These are phyloP conservation scores for Aphaenogaster ashmeadi DNA, from an alignment of 1,140 invertebrate species.

Conservation along the genomic window DNA sequence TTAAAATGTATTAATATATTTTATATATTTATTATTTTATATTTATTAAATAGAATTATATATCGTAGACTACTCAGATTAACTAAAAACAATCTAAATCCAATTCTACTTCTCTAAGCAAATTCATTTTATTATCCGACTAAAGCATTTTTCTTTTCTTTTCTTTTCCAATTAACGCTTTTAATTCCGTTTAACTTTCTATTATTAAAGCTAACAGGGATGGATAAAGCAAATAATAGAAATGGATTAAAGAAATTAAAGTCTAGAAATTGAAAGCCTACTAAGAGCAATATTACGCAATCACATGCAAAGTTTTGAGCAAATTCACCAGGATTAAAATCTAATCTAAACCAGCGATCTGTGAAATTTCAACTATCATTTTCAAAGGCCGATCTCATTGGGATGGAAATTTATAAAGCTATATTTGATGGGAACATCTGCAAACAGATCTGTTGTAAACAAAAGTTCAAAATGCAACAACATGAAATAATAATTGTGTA, in stretches of 20 bases:
- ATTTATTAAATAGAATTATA: neutral
- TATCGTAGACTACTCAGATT: neutral
- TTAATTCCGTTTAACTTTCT: conserved; percentile 53
- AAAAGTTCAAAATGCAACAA: conserved; percentile 21
- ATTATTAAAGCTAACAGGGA: conserved; percentile 13
- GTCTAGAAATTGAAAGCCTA: conserved; percentile 10
- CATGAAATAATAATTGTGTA: neutral
- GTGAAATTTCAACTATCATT: neutral
- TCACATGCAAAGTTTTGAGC: conserved; percentile 29
- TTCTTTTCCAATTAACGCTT: conserved; percentile 36
- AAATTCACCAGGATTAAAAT: conserved; percentile 43
- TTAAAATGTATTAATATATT: neutral
- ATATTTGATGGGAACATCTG: conserved; percentile 2
- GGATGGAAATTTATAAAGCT: conserved; percentile 24
- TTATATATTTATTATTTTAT: conserved; percentile 9
- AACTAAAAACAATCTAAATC: neutral
- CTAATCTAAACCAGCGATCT: neutral
- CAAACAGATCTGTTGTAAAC: neutral
- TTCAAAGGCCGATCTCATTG: neutral
- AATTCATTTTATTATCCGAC: neutral
- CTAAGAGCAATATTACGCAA: conserved; percentile 15
- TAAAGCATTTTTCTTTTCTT: neutral
- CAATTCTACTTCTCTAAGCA: conserved; percentile 14
- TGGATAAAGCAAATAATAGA: neutral
- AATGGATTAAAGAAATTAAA: conserved; percentile 39